Percentiles rank a stretch among this genome's conserved stretches.
Conservation (phyloP, 2,888 invertebrate species). For the Agriopis leucophaearia region DNA sequence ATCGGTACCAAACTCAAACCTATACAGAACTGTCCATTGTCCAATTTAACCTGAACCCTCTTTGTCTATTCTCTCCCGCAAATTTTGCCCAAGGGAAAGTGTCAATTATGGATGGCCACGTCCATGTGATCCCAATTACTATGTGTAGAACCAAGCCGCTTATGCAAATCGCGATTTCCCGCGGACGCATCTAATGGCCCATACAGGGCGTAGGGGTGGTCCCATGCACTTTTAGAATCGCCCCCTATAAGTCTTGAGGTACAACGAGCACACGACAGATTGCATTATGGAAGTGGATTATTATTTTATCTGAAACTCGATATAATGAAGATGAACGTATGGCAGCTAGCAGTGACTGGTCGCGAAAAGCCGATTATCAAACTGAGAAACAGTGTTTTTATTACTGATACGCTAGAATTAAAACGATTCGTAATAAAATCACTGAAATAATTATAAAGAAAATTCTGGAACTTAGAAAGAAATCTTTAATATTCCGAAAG, state of each 20-base stretch:
- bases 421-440: too few species aligned
- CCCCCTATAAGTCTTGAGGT: conserved; percentile 12
- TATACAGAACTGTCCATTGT: conserved; percentile 60
- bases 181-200: conserved; percentile 84
- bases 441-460: too few species aligned
- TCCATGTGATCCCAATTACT: conserved; percentile 83
- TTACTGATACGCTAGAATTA: too few species aligned
- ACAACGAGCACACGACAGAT: conserved; percentile 10
- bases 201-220: conserved; percentile 61
- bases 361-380: too few species aligned
- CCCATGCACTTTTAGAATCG: conserved; percentile 76
- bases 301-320: too few species aligned
- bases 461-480: too few species aligned
- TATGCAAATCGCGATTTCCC: conserved; percentile 85
- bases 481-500: too few species aligned
- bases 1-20: conserved; percentile 76
- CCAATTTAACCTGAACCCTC: conserved; percentile 61
- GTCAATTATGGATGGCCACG: conserved; percentile 67
- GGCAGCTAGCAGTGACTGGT: too few species aligned
- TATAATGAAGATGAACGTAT: too few species aligned
- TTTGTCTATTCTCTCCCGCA: conserved; percentile 43
- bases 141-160: conserved; percentile 84
- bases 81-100: conserved; percentile 43
- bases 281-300: background rate
- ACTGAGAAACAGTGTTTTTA: too few species aligned